These are phyloP conservation scores for Lithophane socia DNA, from an alignment of 2,888 invertebrate genomes.

Conservation along the genomic window DNA sequence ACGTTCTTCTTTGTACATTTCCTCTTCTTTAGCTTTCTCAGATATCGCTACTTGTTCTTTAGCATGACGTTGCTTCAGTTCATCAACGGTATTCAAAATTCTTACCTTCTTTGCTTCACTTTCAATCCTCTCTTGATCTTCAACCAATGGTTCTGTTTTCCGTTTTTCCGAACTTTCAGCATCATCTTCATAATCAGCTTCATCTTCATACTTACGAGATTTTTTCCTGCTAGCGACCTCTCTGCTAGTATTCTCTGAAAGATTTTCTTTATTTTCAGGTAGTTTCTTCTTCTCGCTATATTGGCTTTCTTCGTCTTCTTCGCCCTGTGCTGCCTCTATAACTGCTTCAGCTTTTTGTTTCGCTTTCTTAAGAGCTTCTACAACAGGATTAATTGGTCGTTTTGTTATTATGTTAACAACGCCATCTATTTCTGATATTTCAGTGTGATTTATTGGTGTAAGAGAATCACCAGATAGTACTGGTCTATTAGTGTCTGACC, in stretches of 20 bases:
- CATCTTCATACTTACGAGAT: slow-evolving; percentile 67
- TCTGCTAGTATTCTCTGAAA: background rate
- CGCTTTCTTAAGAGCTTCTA: slow-evolving; percentile 65
- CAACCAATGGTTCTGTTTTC: slow-evolving; percentile 68
- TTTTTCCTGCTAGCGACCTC: slow-evolving; percentile 14
- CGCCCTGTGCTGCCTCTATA: slow-evolving; percentile 37
- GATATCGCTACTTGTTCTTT: slow-evolving; percentile 81
- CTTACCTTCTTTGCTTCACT: slow-evolving; percentile 82
- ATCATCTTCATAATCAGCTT: slow-evolving; percentile 75
- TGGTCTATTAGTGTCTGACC: slow-evolving; percentile 80
- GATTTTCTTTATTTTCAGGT: slow-evolving; percentile 2
- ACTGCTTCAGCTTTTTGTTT: slow-evolving; percentile 47
- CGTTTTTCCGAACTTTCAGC: slow-evolving; percentile 66
- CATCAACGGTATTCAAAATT: slow-evolving; percentile 83
- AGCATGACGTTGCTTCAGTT: slow-evolving; percentile 83
- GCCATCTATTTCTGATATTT: slow-evolving; percentile 82
- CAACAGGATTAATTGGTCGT: slow-evolving; percentile 64
- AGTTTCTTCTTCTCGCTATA: slow-evolving; percentile 34
- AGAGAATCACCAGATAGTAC: slow-evolving; percentile 59
- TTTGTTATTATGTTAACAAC: slow-evolving; percentile 81
- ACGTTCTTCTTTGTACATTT: slow-evolving; percentile 79
- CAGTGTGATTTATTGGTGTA: slow-evolving; percentile 69
- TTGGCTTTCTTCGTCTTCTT: slow-evolving; percentile 31
- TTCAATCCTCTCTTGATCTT: slow-evolving; percentile 74
- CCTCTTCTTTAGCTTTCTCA: slow-evolving; percentile 84